These are phyloP conservation scores for Nesogale talazaci DNA, from an alignment of 2,113 vertebrate species.

Conservation along the genomic window DNA sequence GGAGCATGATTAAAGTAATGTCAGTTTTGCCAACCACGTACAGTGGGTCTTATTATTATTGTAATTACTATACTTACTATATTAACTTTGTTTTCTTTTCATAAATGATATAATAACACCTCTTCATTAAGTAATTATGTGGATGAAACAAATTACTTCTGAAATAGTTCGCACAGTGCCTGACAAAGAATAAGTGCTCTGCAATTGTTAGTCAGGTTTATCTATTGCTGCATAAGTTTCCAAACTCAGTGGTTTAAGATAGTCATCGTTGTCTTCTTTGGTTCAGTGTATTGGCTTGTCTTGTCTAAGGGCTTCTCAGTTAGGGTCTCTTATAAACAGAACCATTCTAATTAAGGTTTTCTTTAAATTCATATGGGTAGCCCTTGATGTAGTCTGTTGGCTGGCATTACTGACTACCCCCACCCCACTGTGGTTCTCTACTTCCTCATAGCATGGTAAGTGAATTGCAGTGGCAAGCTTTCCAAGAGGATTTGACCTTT, in stretches of 20 bases:
- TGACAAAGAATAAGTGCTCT: neutral
- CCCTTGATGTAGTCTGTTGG: neutral
- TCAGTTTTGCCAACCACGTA: neutral
- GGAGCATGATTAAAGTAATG: constrained; percentile 2
- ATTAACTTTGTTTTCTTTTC: constrained; percentile 2
- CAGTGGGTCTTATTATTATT: neutral
- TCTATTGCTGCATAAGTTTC: neutral
- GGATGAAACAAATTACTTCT: constrained; percentile 28
- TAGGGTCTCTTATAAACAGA: neutral
- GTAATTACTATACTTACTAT: neutral
- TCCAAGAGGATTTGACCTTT: constrained; percentile 2
- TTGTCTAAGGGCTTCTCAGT: neutral
- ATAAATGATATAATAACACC: neutral
- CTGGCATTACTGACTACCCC: neutral
- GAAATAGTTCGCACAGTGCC: neutral
- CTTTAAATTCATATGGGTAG: neutral
- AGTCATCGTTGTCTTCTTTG: neutral
- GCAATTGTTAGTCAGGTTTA: constrained; percentile 21
- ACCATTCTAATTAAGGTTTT: neutral
- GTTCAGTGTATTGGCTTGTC: neutral
- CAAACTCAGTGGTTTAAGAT: constrained; percentile 1
- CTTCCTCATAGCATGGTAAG: neutral
- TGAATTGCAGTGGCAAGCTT: constrained; percentile 10
- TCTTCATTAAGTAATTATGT: constrained; percentile 30
- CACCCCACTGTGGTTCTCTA: neutral